A percentile compares a stretch with the other conserved stretches of the same genome.
These are phyloP conservation scores for Hylaeus anthracinus DNA, from an alignment of 1,140 invertebrate genomes.

Conservation along the genomic window DNA sequence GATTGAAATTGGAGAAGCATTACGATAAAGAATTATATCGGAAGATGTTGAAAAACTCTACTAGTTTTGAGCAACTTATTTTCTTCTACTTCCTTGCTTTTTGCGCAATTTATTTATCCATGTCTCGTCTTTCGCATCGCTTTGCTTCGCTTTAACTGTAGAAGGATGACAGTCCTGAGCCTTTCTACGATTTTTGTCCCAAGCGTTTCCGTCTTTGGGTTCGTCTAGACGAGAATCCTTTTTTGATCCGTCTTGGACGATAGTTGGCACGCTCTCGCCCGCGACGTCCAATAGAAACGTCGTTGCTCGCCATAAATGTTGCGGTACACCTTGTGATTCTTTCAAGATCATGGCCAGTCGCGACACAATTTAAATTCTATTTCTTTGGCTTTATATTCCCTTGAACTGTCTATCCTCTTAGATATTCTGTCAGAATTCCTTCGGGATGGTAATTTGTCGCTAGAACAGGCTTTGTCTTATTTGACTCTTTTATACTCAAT, in stretches of 20 bases:
- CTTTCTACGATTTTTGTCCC: slow-evolving; percentile 11
- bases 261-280: slow-evolving; percentile 16
- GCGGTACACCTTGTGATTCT: neutral
- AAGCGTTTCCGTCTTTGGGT: slow-evolving; percentile 13
- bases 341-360: neutral
- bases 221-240: slow-evolving; percentile 40
- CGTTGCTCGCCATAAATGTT: neutral
- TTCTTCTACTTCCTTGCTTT: neutral
- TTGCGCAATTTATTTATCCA: neutral
- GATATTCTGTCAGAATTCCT: no score
- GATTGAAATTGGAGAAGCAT: no score
- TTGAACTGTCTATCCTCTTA: no score
- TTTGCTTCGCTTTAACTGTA: neutral
- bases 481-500: no score
- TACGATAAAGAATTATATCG: neutral
- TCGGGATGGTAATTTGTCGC: no score
- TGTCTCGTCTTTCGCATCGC: neutral
- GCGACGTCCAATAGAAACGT: neutral
- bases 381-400: neutral
- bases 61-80: neutral
- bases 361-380: no score
- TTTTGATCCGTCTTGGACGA: slow-evolving; percentile 20
- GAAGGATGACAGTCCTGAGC: neutral
- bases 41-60: neutral
- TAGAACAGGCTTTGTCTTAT: no score